These are phyloP conservation scores for Cotesia glomerata DNA, from an alignment of 1,140 invertebrate genomes.

Conservation along the genomic window DNA sequence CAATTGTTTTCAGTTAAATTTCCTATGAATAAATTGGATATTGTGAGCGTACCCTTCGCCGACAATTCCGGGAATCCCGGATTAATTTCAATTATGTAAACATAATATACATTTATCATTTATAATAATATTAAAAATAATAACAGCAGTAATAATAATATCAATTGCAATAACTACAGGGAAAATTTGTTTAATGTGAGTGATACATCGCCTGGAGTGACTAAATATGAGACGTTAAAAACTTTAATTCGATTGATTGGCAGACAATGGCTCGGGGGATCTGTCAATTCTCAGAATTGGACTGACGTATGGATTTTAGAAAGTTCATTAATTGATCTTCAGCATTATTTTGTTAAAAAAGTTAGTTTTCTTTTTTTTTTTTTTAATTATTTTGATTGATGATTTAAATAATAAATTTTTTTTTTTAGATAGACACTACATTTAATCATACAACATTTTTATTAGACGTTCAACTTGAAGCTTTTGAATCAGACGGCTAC, in stretches of 20 bases:
- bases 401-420: conserved; percentile 29
- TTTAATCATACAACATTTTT: conserved; percentile 36
- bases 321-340: conserved; percentile 54
- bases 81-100: conserved; percentile 61
- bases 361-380: conserved; percentile 38
- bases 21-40: conserved; percentile 68
- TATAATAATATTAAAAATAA: not conserved
- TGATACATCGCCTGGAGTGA: conserved; percentile 40
- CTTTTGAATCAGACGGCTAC: conserved; percentile 50
- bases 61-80: conserved; percentile 58
- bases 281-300: conserved; percentile 56
- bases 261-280: conserved; percentile 62
- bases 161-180: conserved; percentile 31
- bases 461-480: conserved; percentile 38
- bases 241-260: conserved; percentile 43
- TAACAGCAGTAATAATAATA: too few relatives aligned
- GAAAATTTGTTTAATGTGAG: conserved; percentile 43
- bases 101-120: not conserved
- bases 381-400: not conserved
- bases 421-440: conserved; percentile 50
- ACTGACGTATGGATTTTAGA: conserved; percentile 55
- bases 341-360: conserved; percentile 43
- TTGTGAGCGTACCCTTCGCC: conserved; percentile 71
- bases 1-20: conserved; percentile 68
- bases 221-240: conserved; percentile 38